phyloP scores from a whole-genome alignment of 35 echinoderm and acorn worm genomes.

The Amphiura filiformis region DNA sequence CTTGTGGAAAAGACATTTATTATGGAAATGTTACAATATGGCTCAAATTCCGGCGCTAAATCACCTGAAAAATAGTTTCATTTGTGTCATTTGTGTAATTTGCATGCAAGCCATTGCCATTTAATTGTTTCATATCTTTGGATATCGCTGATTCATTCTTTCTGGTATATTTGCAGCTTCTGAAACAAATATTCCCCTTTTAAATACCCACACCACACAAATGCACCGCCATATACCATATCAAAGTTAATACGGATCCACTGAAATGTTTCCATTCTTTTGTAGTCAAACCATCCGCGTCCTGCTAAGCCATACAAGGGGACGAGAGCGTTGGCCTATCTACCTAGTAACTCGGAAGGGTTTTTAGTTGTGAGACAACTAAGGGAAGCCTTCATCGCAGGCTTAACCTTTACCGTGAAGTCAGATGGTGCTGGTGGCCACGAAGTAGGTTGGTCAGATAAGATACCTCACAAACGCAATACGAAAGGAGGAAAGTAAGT shows the following conservation, averaged over 20 bases:
- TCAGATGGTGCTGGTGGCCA: no score
- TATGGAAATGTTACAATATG: no score
- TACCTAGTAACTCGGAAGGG: background rate
- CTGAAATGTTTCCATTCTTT: background rate
- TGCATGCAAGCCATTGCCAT: background rate
- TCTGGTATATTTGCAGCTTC: background rate
- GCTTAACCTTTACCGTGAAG: background rate
- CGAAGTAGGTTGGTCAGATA: no score
- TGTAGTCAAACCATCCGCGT: background rate
- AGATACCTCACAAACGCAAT: no score
- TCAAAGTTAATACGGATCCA: background rate
- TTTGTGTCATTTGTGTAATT: no score
- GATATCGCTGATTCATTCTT: background rate
- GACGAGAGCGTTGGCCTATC: background rate
- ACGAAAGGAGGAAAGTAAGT: no score
- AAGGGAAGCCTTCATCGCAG: background rate
- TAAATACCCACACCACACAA: background rate
- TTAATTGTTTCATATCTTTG: background rate
- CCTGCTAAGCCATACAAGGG: background rate
- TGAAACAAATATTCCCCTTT: background rate
- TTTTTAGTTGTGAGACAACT: background rate
- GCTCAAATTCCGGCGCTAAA: no score
- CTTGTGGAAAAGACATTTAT: no score
- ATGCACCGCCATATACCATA: background rate
- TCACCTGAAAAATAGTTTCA: no score